Evolutionary conservation across 2,113 vertebrate species (phyloP).

Genomic region (Psophia crepitans): DNA sequence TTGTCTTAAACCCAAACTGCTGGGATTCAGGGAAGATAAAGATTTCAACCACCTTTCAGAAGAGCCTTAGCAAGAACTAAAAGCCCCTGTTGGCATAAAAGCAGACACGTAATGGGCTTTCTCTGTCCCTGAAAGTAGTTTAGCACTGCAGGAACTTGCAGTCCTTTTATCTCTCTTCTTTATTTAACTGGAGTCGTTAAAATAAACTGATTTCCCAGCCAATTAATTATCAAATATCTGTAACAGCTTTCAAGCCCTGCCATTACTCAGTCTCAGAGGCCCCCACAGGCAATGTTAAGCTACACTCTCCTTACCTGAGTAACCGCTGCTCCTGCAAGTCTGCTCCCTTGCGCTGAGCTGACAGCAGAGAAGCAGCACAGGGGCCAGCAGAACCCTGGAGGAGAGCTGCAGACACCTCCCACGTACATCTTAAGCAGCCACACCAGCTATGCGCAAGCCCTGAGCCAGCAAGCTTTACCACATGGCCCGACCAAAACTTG

Average conservation of each 20-base stretch:
- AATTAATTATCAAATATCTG: conserved; percentile 67
- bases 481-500: accelerated
- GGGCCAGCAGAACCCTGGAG: not conserved
- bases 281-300: not conserved
- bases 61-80: conserved; percentile 19
- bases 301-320: conserved; percentile 30
- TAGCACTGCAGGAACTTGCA: conserved; percentile 8
- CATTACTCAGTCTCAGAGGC: conserved; percentile 34
- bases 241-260: conserved; percentile 55
- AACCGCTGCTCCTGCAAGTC: not conserved
- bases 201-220: conserved; percentile 57
- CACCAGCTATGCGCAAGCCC: accelerated
- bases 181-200: conserved; percentile 62
- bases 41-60: conserved; percentile 24
- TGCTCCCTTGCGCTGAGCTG: not conserved
- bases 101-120: conserved; percentile 8
- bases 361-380: not conserved
- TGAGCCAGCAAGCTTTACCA: not conserved
- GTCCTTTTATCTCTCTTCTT: conserved; percentile 47
- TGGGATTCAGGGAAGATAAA: conserved; percentile 40
- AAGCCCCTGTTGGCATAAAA: conserved; percentile 34
- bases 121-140: conserved; percentile 43
- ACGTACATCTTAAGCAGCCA: not conserved
- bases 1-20: conserved; percentile 4
- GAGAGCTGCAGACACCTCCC: not conserved